Evolutionary conservation across 2,797 vertebrate species (phyloP).

Genomic region (Amphiprion clarkii): DNA sequence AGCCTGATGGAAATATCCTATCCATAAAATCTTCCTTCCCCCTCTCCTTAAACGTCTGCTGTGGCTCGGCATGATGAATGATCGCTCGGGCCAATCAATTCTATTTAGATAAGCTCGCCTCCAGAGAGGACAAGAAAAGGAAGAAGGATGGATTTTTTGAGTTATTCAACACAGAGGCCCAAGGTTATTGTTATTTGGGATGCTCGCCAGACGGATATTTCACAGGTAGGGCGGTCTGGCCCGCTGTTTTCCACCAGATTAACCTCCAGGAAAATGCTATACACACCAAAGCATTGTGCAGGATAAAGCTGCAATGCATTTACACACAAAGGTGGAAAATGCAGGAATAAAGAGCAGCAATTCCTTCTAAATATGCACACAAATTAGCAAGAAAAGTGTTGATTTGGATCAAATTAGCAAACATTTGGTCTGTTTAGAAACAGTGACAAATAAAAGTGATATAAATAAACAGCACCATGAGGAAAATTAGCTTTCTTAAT

Average conservation of each 20-base stretch:
- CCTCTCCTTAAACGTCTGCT: conserved; percentile 51
- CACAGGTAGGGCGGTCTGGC: conserved; percentile 15
- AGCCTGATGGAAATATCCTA: conserved; percentile 50
- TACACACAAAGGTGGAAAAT: neutral
- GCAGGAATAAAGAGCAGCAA: neutral
- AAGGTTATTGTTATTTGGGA: conserved; percentile 69
- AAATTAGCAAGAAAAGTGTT: neutral
- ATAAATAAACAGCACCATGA: too few relatives aligned
- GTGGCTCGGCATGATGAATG: conserved; percentile 64
- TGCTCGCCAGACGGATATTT: conserved; percentile 48
- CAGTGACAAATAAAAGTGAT: too few relatives aligned
- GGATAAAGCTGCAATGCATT: neutral
- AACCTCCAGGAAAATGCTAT: conserved; percentile 10
- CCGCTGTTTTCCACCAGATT: conserved; percentile 16
- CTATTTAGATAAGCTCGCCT: conserved; percentile 75
- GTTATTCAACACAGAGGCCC: conserved; percentile 57
- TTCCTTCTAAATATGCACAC: too few relatives aligned
- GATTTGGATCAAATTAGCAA: too few relatives aligned
- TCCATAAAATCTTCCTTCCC: conserved; percentile 58
- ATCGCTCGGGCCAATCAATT: conserved; percentile 69
- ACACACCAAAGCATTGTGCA: neutral
- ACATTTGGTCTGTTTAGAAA: too few relatives aligned
- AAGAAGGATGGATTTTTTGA: conserved; percentile 63
- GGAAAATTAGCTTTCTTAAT: too few relatives aligned
- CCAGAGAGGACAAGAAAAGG: conserved; percentile 50